phyloP scores from a whole-genome alignment of 30 jellyfish, hydroid and myxozoan genomes.

The Hydractinia symbiolongicarpus region DNA sequence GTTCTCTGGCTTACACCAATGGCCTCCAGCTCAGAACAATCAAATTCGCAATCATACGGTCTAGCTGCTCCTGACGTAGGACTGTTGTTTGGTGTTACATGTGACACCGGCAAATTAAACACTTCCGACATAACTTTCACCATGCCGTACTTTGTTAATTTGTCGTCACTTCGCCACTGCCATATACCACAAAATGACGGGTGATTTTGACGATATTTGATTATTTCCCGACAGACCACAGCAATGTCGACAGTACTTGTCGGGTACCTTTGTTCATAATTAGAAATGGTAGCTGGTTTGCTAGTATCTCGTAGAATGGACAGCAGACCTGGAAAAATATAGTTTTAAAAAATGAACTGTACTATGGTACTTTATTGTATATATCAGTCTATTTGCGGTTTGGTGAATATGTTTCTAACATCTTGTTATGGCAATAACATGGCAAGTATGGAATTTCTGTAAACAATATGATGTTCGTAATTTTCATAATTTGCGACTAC shows the following conservation, averaged over 20 bases:
- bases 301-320: conserved; percentile 40
- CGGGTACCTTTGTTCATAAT: conserved; percentile 76
- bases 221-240: conserved; percentile 70
- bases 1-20: conserved; percentile 19
- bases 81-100: conserved; percentile 36
- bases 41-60: conserved; percentile 84
- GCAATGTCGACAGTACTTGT: conserved; percentile 82
- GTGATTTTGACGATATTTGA: conserved; percentile 30
- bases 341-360: no score
- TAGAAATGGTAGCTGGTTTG: conserved; percentile 40
- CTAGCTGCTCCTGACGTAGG: conserved; percentile 68
- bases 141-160: conserved; percentile 75
- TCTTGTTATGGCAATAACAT: no score
- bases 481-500: no score
- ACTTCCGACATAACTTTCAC: conserved; percentile 47
- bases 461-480: no score
- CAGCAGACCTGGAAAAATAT: conserved; percentile 47
- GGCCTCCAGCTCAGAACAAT: conserved; percentile 25
- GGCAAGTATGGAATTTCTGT: no score
- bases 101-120: conserved; percentile 43
- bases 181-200: conserved; percentile 52
- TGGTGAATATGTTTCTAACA: no score
- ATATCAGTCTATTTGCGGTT: no score
- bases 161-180: conserved; percentile 79
- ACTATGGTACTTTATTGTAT: no score